Conservation (phyloP, 2,113 vertebrate species). For the Chaenogobius annularis region DNA sequence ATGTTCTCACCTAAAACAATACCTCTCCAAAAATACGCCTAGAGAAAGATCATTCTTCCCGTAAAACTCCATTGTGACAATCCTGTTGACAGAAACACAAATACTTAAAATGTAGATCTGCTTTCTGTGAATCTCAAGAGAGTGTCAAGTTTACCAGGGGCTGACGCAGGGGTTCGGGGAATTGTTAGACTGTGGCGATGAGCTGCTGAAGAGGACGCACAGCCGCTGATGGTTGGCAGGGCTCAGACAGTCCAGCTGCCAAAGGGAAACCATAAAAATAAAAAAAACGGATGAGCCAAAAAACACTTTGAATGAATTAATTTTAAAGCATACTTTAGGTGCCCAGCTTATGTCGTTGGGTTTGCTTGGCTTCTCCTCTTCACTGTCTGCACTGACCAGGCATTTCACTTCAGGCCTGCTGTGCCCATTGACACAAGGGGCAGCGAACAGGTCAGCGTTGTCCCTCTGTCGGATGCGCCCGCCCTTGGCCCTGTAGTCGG, state of each 20-base stretch:
- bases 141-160: constrained; percentile 83
- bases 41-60: constrained; percentile 97
- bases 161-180: constrained; percentile 97
- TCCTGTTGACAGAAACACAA: constrained; percentile 77
- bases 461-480: constrained; percentile 87
- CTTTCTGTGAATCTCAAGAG: rapidly evolving
- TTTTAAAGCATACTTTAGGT: constrained; percentile 80
- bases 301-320: neutral
- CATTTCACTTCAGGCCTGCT: constrained; percentile 60
- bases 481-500: constrained; percentile 92
- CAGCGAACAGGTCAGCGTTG: constrained; percentile 80
- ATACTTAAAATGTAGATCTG: neutral
- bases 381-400: constrained; percentile 79
- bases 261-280: constrained; percentile 17
- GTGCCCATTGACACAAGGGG: constrained; percentile 37
- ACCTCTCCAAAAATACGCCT: constrained; percentile 95
- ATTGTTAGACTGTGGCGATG: constrained; percentile 91
- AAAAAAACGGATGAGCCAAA: neutral
- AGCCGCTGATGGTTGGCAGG: constrained; percentile 92
- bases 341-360: constrained; percentile 83
- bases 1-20: constrained; percentile 91
- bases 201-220: constrained; percentile 98
- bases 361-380: constrained; percentile 82
- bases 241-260: constrained; percentile 92
- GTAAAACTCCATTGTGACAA: constrained; percentile 99